A percentile compares a stretch with the other conserved stretches of the same genome.
Evolutionary conservation across 2,797 vertebrate genomes (phyloP).

Genomic region (Lepilemur septentrionalis): DNA sequence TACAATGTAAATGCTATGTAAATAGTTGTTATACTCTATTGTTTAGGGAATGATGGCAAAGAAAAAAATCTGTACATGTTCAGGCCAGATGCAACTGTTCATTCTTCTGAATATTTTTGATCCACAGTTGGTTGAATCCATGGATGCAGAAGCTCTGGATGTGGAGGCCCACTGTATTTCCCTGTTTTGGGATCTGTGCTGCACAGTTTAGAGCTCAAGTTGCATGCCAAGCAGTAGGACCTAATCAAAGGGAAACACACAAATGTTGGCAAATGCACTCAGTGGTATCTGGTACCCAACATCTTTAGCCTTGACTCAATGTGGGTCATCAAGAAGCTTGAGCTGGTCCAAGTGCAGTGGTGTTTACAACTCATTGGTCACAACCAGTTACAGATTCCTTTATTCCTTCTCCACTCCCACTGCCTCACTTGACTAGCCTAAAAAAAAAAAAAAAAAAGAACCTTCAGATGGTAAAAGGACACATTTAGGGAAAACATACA

Average conservation of each 20-base stretch:
- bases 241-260: neutral
- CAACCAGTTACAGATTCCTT: neutral
- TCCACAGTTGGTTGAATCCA: neutral
- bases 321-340: slow-evolving; percentile 49
- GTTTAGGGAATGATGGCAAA: neutral
- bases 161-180: neutral
- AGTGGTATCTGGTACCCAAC: neutral
- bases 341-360: neutral
- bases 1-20: neutral
- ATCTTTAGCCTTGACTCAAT: slow-evolving; percentile 50
- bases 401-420: neutral
- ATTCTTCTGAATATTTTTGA: neutral
- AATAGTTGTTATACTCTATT: neutral
- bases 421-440: neutral
- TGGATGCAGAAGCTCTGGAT: neutral
- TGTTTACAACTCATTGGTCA: neutral
- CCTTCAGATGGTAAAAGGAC: slow-evolving; percentile 41
- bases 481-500: neutral
- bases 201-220: neutral
- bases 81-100: neutral
- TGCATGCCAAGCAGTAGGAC: neutral
- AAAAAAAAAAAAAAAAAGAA: neutral
- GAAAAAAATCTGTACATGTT: neutral
- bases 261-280: neutral
- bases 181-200: neutral